Percentiles rank a stretch among this genome's conserved stretches.
Conservation (phyloP, 2,113 vertebrate species). For the Atractosteus spatula region DNA sequence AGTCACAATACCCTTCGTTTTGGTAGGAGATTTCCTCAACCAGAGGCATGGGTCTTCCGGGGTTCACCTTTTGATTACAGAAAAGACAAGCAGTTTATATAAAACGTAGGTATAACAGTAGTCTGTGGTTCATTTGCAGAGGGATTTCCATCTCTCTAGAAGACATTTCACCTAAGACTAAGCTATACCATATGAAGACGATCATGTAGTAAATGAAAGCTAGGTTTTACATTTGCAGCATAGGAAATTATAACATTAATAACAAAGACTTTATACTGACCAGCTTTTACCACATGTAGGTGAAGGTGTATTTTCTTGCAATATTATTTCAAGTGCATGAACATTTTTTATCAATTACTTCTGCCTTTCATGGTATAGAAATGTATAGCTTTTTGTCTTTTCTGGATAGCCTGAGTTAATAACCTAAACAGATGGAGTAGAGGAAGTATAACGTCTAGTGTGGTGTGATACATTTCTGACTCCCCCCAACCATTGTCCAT, state of each 20-base stretch:
- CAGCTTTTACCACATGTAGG: slow-evolving; percentile 8
- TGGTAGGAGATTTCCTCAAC: slow-evolving; percentile 48
- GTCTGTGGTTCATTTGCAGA: neutral
- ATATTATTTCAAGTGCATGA: too few relatives aligned
- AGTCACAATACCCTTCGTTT: slow-evolving; percentile 49
- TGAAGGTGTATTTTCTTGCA: too few relatives aligned
- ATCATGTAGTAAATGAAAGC: neutral
- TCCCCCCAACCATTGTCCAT: too few relatives aligned
- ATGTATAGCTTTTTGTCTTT: too few relatives aligned
- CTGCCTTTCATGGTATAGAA: too few relatives aligned
- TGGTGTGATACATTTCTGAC: too few relatives aligned
- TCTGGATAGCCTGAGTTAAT: too few relatives aligned
- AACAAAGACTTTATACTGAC: slow-evolving; percentile 14
- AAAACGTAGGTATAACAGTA: too few relatives aligned
- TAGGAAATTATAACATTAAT: neutral
- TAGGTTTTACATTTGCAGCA: neutral
- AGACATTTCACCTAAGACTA: neutral
- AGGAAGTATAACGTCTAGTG: too few relatives aligned
- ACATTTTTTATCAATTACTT: too few relatives aligned
- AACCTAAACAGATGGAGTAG: too few relatives aligned
- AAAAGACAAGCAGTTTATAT: neutral
- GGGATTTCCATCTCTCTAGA: slow-evolving; percentile 15
- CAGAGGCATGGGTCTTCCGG: slow-evolving; percentile 32
- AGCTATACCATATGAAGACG: neutral
- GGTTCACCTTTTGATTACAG: slow-evolving; percentile 47